phyloP scores from a whole-genome alignment of 2,888 invertebrate genomes.

The Cataglyphis altisquamis region DNA sequence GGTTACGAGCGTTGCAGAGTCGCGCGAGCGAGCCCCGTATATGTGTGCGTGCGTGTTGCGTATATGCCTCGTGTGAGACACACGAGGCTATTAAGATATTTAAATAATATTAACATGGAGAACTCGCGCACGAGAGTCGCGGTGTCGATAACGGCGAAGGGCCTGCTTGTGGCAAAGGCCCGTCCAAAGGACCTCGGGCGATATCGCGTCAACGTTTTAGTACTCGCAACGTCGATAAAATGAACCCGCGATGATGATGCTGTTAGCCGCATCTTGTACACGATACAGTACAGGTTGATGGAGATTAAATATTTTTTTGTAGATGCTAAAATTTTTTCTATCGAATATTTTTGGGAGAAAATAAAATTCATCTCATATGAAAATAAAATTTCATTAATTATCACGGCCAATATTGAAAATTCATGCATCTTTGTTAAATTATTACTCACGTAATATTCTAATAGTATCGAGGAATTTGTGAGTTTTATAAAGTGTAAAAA shows the following conservation, averaged over 20 bases:
- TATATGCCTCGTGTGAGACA: too few species aligned
- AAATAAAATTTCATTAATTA: background rate
- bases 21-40: slow-evolving; percentile 41
- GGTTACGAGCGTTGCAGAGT: slow-evolving; percentile 74
- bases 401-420: background rate
- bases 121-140: slow-evolving; percentile 35
- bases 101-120: slow-evolving; percentile 77
- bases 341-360: background rate
- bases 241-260: slow-evolving; percentile 58
- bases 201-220: slow-evolving; percentile 70
- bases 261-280: slow-evolving; percentile 35
- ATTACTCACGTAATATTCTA: too few species aligned
- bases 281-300: slow-evolving; percentile 15
- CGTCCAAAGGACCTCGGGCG: slow-evolving; percentile 41
- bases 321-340: background rate
- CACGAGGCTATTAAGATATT: slow-evolving; percentile 78
- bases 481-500: background rate
- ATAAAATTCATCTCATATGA: background rate
- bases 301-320: slow-evolving; percentile 16
- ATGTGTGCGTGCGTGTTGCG: background rate
- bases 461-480: background rate
- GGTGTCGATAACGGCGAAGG: slow-evolving; percentile 68
- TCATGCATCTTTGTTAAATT: background rate
- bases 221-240: slow-evolving; percentile 70
- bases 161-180: slow-evolving; percentile 43